phyloP scores from a whole-genome alignment of 2,113 vertebrate species.

The Triplophysa siluroides region DNA sequence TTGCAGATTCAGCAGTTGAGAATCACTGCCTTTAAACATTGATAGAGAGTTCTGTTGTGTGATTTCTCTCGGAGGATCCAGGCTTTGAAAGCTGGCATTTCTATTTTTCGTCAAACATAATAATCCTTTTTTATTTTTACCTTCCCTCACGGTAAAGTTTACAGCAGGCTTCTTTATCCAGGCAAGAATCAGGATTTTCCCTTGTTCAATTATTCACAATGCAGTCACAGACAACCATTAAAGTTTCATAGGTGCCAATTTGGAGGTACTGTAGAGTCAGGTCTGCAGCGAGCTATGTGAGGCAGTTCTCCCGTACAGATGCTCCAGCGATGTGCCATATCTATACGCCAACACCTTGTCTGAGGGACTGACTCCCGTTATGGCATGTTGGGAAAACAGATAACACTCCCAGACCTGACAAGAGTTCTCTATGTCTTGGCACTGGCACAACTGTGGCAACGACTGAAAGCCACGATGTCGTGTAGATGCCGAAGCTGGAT shows the following conservation, averaged over 20 bases:
- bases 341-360: neutral
- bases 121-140: conserved; percentile 44
- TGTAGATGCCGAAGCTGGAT: conserved; percentile 55
- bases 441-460: conserved; percentile 7
- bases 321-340: neutral
- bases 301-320: neutral
- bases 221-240: conserved; percentile 75
- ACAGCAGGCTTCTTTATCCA: conserved; percentile 66
- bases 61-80: neutral
- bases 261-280: conserved; percentile 60
- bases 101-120: conserved; percentile 51
- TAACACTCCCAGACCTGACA: conserved; percentile 20
- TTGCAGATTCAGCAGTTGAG: too few species aligned
- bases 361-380: neutral
- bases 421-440: conserved; percentile 31
- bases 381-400: neutral
- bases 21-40: too few species aligned
- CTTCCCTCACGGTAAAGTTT: conserved; percentile 38
- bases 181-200: conserved; percentile 60
- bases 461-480: conserved; percentile 18
- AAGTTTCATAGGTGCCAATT: conserved; percentile 73
- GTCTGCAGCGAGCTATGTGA: conserved; percentile 63
- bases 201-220: conserved; percentile 71
- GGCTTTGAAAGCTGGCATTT: neutral
- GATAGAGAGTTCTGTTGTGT: neutral